Evolutionary conservation across 2,113 vertebrate genomes (phyloP), one percentile per base, ranked within the genome.

Genomic region (Gobius niger): DNA sequence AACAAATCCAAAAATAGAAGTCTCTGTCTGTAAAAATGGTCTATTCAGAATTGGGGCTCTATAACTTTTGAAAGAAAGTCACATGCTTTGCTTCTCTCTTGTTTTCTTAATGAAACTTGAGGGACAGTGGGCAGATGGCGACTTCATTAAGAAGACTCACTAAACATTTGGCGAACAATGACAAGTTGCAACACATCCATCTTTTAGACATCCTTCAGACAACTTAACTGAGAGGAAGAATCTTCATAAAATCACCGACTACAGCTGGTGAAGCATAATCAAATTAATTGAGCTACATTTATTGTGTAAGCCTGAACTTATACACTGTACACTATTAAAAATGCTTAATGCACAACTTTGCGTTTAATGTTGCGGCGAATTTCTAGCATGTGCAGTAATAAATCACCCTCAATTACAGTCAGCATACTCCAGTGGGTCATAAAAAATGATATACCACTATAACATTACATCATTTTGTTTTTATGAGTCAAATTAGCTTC

Each of bases 401-500:
- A 46, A 63, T 81, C 65, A 18, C 57, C 51, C 24, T 49, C n/a
- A 59, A 59, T 54, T 54, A 54, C 9, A 67, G 60, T 4, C 69
- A 68, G 54, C 68, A 49, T 15, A 44, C 24, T 54, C 16, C 56
- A 51, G 44, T 42, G 66, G 24, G 7, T 52, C 12, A 40, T 7
- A 40, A 18, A 50, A 18, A 18, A 52, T 52, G 9, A 24, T 11
- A 24, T 12, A 19, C 11, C 18, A 3, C 5, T 34, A 34, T 34
- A 1, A 34, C 3, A 34, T 34, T 34, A 34, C 3, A 34, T 4
- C 3, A 34, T 34, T 34, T 34, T 3, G 24, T 4, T 34, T 34
- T 34, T 34, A 34, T 34, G 24, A 34, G 24, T 34, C 3, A 2
- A 34, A 34, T 34, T 34, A 34, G 24, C 24, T 34, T 34, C 24